Conservation (phyloP, 23 tunicate genomes). For the Styela clava region DNA sequence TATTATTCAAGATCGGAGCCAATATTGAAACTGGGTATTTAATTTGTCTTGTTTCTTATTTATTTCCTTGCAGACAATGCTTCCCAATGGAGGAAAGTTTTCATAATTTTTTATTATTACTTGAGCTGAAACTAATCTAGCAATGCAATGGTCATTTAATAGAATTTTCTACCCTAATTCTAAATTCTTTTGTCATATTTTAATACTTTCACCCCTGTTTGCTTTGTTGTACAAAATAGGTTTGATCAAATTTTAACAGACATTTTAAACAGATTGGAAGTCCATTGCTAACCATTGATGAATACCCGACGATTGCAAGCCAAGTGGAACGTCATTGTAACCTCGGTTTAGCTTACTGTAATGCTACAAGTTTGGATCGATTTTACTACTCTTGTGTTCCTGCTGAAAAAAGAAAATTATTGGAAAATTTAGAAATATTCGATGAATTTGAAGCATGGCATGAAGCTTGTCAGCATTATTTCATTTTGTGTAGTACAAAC, state of each 20-base stretch:
- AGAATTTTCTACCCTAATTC: no score
- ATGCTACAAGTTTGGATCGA: conserved; percentile 24
- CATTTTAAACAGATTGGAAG: conserved; percentile 42
- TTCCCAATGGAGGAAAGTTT: no score
- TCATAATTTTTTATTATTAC: no score
- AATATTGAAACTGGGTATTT: no score
- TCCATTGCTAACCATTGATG: conserved; percentile 49
- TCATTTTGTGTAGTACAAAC: conserved; percentile 67
- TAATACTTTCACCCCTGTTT: no score
- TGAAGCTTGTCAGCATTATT: conserved; percentile 71
- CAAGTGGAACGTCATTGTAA: conserved; percentile 43
- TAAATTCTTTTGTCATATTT: no score
- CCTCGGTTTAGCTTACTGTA: conserved; percentile 17
- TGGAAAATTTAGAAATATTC: conserved; percentile 59
- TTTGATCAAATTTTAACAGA: conserved; percentile 9
- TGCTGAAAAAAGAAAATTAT: conserved; percentile 23
- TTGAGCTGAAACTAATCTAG: no score
- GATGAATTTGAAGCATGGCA: conserved; percentile 96
- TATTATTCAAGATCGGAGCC: no score
- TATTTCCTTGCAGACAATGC: no score
- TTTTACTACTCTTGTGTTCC: conserved; percentile 32
- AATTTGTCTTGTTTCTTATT: no score
- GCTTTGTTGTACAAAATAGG: no score
- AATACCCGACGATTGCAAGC: conserved; percentile 40
- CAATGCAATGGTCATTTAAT: no score